A percentile compares a stretch with the other conserved stretches of the same genome.
phyloP scores from a whole-genome alignment of 2,113 vertebrate genomes.

The Vulpes ferrilata region DNA sequence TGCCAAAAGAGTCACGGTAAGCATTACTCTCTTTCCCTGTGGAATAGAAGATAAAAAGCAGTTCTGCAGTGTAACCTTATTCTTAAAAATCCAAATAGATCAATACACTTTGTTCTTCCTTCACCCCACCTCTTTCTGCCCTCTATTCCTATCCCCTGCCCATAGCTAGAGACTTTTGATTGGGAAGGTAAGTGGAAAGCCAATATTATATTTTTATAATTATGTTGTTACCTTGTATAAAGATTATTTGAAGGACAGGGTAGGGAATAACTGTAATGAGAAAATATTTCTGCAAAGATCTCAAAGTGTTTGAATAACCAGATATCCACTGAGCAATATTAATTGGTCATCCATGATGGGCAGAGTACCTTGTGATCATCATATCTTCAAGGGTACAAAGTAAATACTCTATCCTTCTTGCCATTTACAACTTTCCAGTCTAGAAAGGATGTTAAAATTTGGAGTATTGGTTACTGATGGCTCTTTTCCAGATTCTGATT shows the following conservation, averaged over 20 bases:
- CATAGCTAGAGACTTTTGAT: background rate
- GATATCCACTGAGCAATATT: slow-evolving; percentile 20
- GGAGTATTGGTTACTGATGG: background rate
- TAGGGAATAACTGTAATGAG: background rate
- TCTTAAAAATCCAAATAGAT: slow-evolving; percentile 35
- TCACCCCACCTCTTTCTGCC: background rate
- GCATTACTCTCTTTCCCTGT: background rate
- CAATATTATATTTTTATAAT: background rate
- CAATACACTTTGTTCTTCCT: background rate
- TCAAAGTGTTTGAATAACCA: slow-evolving; percentile 30
- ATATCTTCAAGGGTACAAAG: background rate
- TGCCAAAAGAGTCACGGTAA: slow-evolving; percentile 23
- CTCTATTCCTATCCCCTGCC: background rate
- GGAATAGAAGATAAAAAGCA: slow-evolving; percentile 10
- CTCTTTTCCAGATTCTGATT: background rate
- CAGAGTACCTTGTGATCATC: background rate
- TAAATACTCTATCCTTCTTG: background rate
- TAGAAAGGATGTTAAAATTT: background rate
- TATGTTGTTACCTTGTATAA: background rate
- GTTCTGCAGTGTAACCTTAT: background rate
- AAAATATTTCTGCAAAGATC: slow-evolving; percentile 16
- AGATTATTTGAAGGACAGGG: slow-evolving; percentile 3
- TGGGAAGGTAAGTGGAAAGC: background rate
- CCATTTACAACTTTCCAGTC: background rate
- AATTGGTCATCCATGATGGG: background rate